phyloP scores from a whole-genome alignment of 2,113 vertebrate genomes.

The Salvelinus namaycush region DNA sequence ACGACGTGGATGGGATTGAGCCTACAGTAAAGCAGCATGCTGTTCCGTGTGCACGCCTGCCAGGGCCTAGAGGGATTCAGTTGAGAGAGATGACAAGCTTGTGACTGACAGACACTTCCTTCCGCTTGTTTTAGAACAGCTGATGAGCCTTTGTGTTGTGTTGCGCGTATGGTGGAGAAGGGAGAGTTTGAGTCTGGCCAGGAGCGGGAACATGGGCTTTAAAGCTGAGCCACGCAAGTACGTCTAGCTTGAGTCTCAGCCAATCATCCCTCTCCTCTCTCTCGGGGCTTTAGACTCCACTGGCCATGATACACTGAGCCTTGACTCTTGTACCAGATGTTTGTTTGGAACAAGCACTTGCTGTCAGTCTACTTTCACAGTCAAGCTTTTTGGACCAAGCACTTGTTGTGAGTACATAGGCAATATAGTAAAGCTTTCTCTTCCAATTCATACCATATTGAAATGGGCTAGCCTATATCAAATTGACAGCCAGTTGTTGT shows the following conservation, averaged over 20 bases:
- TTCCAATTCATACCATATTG: constrained; percentile 7
- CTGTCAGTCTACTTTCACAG: not conserved
- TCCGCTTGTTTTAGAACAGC: constrained; percentile 25
- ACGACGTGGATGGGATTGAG: too few relatives aligned
- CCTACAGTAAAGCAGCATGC: constrained; percentile 2
- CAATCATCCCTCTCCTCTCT: not conserved
- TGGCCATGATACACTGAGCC: not conserved
- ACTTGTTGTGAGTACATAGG: not conserved
- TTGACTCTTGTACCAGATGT: constrained; percentile 9
- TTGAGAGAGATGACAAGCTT: constrained; percentile 24
- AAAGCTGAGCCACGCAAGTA: not conserved
- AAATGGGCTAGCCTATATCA: not conserved
- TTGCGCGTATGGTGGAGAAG: not conserved
- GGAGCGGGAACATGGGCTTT: constrained; percentile 24
- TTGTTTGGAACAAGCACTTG: not conserved
- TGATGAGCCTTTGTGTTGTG: not conserved
- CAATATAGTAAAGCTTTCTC: not conserved
- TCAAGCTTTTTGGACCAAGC: not conserved
- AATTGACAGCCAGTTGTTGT: not conserved
- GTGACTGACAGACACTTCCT: constrained; percentile 20
- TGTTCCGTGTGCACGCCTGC: constrained; percentile 23
- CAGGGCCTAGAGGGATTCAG: not conserved
- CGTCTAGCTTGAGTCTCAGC: not conserved
- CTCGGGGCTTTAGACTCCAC: not conserved
- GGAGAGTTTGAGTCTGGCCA: not conserved